Conservation (phyloP, 1,140 invertebrate species). For the Lanistes nyassanus region DNA sequence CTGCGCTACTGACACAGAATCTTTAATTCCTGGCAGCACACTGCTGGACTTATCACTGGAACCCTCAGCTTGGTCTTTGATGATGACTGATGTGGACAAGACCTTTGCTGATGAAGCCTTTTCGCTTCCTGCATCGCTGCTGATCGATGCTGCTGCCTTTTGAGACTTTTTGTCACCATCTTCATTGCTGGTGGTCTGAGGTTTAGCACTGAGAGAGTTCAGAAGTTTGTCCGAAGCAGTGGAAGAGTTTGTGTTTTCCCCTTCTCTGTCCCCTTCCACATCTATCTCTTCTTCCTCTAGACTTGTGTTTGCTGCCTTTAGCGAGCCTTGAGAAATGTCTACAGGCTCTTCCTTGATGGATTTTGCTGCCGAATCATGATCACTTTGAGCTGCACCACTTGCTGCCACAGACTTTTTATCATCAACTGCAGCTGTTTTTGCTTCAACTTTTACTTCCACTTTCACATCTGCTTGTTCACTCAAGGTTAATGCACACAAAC, state of each 20-base stretch:
- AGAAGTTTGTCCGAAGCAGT: constrained; percentile 30
- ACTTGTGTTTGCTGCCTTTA: constrained; percentile 18
- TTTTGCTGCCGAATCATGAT: constrained; percentile 14
- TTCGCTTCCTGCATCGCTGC: neutral
- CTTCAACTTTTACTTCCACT: constrained; percentile 15
- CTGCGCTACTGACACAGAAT: constrained; percentile 29
- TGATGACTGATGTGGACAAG: neutral
- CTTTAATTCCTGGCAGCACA: constrained; percentile 21
- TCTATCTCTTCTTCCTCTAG: constrained; percentile 40
- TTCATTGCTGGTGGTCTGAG: neutral
- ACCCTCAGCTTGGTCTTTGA: constrained; percentile 7
- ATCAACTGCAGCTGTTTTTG: neutral
- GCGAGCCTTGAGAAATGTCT: neutral
- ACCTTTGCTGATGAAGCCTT: neutral
- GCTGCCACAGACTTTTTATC: neutral
- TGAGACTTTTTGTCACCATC: constrained; percentile 7
- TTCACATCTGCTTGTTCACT: constrained; percentile 6
- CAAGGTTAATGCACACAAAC: too few relatives aligned
- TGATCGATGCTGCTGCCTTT: constrained; percentile 15
- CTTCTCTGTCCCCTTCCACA: constrained; percentile 42
- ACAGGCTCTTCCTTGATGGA: constrained; percentile 30
- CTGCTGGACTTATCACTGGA: constrained; percentile 3
- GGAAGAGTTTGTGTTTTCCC: constrained; percentile 28
- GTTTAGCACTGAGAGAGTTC: constrained; percentile 23
- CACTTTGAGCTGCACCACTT: constrained; percentile 42